These are phyloP conservation scores for Koerneria pararmatus DNA, from an alignment of 2,888 invertebrate genomes.

Conservation along the genomic window DNA sequence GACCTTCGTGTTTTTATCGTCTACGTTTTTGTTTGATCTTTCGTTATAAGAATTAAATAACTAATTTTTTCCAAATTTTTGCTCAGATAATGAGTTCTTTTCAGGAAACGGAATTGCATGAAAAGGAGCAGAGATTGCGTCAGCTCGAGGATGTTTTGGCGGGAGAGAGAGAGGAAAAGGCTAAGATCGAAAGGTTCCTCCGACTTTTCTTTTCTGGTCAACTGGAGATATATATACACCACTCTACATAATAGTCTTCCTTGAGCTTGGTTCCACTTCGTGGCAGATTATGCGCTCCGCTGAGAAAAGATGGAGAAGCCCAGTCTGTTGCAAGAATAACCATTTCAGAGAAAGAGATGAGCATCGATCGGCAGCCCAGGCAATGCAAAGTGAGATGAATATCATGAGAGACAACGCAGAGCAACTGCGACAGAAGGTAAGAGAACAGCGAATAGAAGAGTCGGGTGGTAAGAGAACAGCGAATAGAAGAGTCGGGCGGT, in stretches of 20 bases:
- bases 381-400: constrained; percentile 22
- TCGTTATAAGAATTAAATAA: background rate
- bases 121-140: constrained; percentile 25
- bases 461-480: too few relatives aligned
- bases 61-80: background rate
- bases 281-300: too few relatives aligned
- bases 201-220: too few relatives aligned
- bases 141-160: constrained; percentile 29
- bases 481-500: too few relatives aligned
- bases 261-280: constrained; percentile 13
- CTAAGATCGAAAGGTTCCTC: constrained; percentile 10
- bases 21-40: background rate
- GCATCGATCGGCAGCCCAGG: background rate
- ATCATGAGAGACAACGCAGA: constrained; percentile 36
- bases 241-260: background rate
- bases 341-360: background rate
- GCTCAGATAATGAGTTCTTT: background rate
- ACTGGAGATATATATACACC: too few relatives aligned
- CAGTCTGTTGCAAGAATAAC: background rate
- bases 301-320: background rate
- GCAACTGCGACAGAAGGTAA: constrained; percentile 31
- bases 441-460: too few relatives aligned
- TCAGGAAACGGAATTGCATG: constrained; percentile 28
- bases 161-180: constrained; percentile 18
- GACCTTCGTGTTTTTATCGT: background rate